Percentiles rank a stretch among this genome's conserved stretches.
phyloP scores from a whole-genome alignment of 2,888 invertebrate species.

The Pollenia griseotomentosa region DNA sequence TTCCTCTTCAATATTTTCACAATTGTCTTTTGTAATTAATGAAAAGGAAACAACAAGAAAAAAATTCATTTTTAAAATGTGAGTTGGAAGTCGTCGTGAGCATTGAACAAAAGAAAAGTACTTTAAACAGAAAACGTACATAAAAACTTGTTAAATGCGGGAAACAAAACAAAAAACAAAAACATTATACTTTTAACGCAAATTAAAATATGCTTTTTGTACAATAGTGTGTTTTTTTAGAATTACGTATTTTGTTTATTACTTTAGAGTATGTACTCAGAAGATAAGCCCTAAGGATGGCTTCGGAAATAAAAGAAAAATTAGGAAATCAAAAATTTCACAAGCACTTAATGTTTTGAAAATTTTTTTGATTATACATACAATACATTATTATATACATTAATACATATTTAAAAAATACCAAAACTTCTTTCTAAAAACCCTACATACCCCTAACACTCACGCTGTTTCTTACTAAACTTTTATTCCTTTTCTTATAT shows the following conservation, averaged over 20 bases:
- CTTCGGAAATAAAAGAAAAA: conserved; percentile 18
- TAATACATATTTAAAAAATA: conserved; percentile 39
- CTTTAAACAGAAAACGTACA: conserved; percentile 47
- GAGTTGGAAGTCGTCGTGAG: not conserved
- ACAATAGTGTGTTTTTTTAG: conserved; percentile 64
- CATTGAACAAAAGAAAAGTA: conserved; percentile 52
- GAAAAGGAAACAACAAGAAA: conserved; percentile 12
- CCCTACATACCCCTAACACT: conserved; percentile 10
- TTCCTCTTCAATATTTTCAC: conserved; percentile 50
- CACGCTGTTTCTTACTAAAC: conserved; percentile 17
- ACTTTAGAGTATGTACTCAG: conserved; percentile 16
- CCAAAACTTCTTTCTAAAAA: conserved; percentile 47
- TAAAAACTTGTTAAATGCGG: conserved; percentile 36
- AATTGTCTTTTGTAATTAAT: conserved; percentile 49
- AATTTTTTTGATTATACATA: conserved; percentile 34
- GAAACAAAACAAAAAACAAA: conserved; percentile 13
- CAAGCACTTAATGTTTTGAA: conserved; percentile 39
- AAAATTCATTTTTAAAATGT: not conserved
- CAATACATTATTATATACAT: conserved; percentile 26
- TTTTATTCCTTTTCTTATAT: conserved; percentile 34
- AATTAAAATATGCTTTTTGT: conserved; percentile 60
- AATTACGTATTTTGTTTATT: conserved; percentile 35
- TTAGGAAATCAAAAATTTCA: conserved; percentile 15
- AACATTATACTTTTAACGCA: conserved; percentile 28
- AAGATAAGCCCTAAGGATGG: conserved; percentile 37